phyloP scores from a whole-genome alignment of 2,797 vertebrate genomes.

The Hippocampus kuda region DNA sequence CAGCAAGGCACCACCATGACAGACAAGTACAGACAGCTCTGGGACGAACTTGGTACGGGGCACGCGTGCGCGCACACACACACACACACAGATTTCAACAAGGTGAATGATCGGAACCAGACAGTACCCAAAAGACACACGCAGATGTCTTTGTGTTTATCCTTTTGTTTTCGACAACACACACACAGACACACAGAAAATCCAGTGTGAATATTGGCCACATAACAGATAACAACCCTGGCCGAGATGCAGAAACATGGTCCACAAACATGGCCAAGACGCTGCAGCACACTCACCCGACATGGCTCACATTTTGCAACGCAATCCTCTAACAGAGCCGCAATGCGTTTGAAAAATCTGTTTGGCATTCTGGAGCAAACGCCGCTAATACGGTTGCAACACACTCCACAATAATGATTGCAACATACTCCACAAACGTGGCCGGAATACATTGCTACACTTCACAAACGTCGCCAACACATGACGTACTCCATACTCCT shows the following conservation, averaged over 20 bases:
- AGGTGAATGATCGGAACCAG: constrained; percentile 39
- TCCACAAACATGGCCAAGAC: neutral
- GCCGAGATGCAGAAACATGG: neutral
- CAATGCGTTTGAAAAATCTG: neutral
- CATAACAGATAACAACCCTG: neutral
- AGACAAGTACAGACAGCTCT: constrained; percentile 98
- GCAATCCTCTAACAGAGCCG: neutral
- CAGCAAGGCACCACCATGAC: constrained; percentile 98
- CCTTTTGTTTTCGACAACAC: constrained; percentile 26
- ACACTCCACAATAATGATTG: neutral
- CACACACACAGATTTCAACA: constrained; percentile 33
- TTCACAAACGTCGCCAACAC: neutral
- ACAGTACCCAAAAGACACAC: constrained; percentile 31
- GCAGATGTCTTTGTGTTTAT: constrained; percentile 25
- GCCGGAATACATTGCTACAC: neutral
- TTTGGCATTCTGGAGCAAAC: neutral
- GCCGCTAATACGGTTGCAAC: neutral
- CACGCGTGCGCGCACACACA: constrained; percentile 1
- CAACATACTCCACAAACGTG: neutral
- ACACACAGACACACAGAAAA: constrained; percentile 13
- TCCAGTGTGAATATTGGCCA: neutral
- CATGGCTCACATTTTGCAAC: neutral
- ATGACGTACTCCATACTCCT: no score
- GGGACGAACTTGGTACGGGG: constrained; percentile 92
- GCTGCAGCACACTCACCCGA: neutral